Percentiles rank a stretch among this genome's conserved stretches.
These are phyloP conservation scores for Chromoteleia sp. DNA, from an alignment of 2,888 invertebrate species.

Conservation along the genomic window DNA sequence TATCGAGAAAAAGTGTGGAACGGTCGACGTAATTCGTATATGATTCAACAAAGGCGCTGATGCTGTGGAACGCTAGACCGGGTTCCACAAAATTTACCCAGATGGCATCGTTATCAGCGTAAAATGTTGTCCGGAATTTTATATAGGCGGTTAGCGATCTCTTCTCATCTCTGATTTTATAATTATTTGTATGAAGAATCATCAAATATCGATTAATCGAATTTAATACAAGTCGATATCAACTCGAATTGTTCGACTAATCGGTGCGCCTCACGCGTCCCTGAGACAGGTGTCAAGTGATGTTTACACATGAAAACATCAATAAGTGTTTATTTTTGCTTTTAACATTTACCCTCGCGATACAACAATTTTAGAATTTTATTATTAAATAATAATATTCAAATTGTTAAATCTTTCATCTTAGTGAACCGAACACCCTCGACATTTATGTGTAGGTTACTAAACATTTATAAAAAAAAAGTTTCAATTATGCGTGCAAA, in stretches of 20 bases:
- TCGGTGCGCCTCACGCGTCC: neutral
- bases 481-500: neutral
- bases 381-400: neutral
- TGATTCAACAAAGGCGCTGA: no score
- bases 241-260: neutral
- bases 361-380: neutral
- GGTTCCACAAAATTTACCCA: no score
- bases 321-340: neutral
- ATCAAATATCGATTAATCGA: neutral
- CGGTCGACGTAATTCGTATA: no score
- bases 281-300: neutral
- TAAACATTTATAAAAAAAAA: neutral
- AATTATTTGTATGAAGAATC: no score
- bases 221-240: neutral
- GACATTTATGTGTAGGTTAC: neutral
- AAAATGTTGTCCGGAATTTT: no score
- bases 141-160: no score
- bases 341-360: neutral
- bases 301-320: conserved; percentile 5
- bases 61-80: no score
- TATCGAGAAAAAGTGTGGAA: no score
- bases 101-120: no score
- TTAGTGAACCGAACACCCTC: neutral
- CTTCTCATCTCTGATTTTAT: no score
- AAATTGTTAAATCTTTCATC: neutral